Conservation (phyloP, 1,140 invertebrate species). For the Bombus superbus region DNA sequence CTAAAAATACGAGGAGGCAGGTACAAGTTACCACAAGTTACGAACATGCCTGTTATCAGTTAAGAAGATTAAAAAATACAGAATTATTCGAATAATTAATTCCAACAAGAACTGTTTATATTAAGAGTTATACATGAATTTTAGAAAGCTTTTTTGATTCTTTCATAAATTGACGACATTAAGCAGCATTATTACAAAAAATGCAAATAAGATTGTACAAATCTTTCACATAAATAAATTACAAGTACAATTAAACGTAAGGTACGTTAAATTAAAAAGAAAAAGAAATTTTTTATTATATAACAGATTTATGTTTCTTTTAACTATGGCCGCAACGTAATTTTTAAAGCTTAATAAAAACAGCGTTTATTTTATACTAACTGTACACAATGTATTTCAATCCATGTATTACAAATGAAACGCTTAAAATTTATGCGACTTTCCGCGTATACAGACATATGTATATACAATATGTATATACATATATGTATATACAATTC, state of each 20-base stretch:
- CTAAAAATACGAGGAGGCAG: not conserved
- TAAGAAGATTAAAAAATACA: not conserved
- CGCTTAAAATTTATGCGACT: not conserved
- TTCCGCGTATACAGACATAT: not conserved
- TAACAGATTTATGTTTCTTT: not conserved
- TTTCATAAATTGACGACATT: not conserved
- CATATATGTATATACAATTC: too few relatives aligned
- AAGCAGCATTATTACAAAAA: not conserved
- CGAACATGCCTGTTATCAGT: too few relatives aligned
- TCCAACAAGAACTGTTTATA: not conserved
- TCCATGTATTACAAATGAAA: not conserved
- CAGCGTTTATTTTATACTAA: too few relatives aligned
- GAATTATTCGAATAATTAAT: not conserved
- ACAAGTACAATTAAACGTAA: not conserved
- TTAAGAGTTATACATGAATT: not conserved
- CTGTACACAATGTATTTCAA: not conserved
- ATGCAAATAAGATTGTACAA: not conserved
- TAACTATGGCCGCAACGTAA: not conserved
- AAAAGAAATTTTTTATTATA: not conserved
- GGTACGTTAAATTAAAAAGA: not conserved
- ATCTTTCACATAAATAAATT: not conserved
- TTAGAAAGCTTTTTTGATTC: not conserved
- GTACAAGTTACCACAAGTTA: too few relatives aligned
- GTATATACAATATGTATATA: not conserved
- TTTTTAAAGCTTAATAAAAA: not conserved